These are phyloP conservation scores for Torymus auratus DNA, from an alignment of 2,888 invertebrate species.

Conservation along the genomic window DNA sequence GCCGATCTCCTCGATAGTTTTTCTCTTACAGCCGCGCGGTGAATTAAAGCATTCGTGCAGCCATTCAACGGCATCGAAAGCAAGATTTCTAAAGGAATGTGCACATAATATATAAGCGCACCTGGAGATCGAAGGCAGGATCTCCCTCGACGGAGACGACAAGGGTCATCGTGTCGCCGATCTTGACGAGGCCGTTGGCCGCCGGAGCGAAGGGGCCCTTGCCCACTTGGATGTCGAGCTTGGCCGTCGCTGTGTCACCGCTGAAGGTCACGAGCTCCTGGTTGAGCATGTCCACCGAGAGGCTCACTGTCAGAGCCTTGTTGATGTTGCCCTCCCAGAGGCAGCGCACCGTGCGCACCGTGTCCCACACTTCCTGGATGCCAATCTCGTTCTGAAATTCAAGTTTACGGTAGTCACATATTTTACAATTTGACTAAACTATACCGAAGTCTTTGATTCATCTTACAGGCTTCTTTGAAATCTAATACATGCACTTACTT, in stretches of 20 bases:
- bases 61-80: no score
- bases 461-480: background rate
- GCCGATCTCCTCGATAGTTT: no score
- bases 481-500: conserved; percentile 62
- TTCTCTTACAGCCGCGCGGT: no score
- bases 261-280: conserved; percentile 90
- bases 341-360: conserved; percentile 86
- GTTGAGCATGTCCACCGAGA: conserved; percentile 88
- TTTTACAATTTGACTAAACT: no score
- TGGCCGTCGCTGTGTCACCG: conserved; percentile 89
- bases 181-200: conserved; percentile 87
- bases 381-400: conserved; percentile 85
- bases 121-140: conserved; percentile 86
- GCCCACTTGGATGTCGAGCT: conserved; percentile 86
- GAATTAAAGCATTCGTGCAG: no score
- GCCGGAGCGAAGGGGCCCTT: conserved; percentile 87
- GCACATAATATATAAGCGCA: conserved; percentile 49
- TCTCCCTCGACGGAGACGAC: conserved; percentile 89
- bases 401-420: background rate
- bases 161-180: conserved; percentile 89
- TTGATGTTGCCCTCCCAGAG: conserved; percentile 89
- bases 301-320: conserved; percentile 84
- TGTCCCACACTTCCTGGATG: conserved; percentile 88
- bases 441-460: no score
- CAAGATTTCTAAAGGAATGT: background rate